Conservation (phyloP, 2,113 vertebrate genomes). For the Dicrurus megarhynchus region DNA sequence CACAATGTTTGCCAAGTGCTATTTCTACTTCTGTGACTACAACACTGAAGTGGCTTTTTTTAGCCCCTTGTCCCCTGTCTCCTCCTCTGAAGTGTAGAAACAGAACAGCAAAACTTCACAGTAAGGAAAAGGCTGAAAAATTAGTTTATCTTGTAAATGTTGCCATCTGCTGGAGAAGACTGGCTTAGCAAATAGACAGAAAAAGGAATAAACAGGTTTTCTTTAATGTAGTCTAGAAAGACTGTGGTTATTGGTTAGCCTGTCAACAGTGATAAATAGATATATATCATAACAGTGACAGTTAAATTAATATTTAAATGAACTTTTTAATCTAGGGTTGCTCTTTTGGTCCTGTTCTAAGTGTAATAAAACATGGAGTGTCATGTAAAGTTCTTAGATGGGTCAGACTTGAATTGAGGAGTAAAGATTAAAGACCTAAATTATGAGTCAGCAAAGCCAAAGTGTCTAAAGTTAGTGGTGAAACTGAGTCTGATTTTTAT, state of each 20-base stretch:
- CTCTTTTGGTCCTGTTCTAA: neutral
- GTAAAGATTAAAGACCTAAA: neutral
- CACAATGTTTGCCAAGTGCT: neutral
- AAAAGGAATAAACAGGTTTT: neutral
- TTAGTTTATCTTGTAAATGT: neutral
- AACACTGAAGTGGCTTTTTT: neutral
- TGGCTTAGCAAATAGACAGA: neutral
- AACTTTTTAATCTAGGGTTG: neutral
- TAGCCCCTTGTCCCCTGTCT: neutral
- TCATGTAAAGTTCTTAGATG: neutral
- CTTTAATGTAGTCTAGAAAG: neutral
- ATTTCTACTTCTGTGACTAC: neutral
- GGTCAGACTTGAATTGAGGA: neutral
- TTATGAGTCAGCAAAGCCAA: neutral
- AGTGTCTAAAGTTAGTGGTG: neutral
- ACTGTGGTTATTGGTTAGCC: neutral
- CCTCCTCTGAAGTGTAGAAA: neutral
- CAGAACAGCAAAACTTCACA: neutral
- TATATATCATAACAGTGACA: neutral
- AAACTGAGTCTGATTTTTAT: neutral
- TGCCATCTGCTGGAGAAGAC: conserved; percentile 53
- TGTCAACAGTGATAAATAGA: neutral
- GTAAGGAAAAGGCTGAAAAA: neutral
- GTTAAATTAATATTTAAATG: neutral
- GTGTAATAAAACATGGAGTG: neutral